Evolutionary conservation across 2,888 invertebrate species (phyloP).

Genomic region (Yponomeuta malinellus): DNA sequence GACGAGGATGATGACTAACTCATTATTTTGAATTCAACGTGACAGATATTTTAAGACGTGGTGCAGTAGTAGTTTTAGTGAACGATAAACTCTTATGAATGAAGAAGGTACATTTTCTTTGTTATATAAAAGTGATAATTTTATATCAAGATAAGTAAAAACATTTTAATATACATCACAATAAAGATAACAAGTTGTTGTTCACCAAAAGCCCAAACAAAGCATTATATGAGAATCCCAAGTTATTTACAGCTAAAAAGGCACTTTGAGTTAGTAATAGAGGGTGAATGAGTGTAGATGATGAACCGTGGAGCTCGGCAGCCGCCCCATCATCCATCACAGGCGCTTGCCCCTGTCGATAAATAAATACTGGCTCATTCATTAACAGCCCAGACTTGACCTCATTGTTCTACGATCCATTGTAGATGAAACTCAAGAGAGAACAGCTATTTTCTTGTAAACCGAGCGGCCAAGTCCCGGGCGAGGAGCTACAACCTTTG

Average conservation of each 20-base stretch:
- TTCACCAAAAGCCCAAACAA: background rate
- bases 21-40: too few relatives aligned
- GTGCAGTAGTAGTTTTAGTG: too few relatives aligned
- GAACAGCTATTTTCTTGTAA: conserved; percentile 5
- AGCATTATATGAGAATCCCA: background rate
- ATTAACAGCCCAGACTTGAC: conserved; percentile 21
- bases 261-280: conserved; percentile 65
- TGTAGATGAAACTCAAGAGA: background rate
- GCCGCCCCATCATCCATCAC: conserved; percentile 8
- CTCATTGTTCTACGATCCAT: background rate
- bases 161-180: too few relatives aligned
- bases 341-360: conserved; percentile 25
- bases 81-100: too few relatives aligned
- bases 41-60: too few relatives aligned
- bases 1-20: too few relatives aligned
- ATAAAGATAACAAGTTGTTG: too few relatives aligned
- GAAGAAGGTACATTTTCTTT: too few relatives aligned
- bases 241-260: conserved; percentile 27
- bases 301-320: conserved; percentile 39
- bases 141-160: too few relatives aligned
- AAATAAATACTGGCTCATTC: conserved; percentile 23
- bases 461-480: background rate
- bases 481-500: conserved; percentile 1
- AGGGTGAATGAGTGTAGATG: conserved; percentile 36
- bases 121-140: too few relatives aligned